Evolutionary conservation across 2,797 vertebrate species (phyloP).

Genomic region (Dendrocincla tyrannina): DNA sequence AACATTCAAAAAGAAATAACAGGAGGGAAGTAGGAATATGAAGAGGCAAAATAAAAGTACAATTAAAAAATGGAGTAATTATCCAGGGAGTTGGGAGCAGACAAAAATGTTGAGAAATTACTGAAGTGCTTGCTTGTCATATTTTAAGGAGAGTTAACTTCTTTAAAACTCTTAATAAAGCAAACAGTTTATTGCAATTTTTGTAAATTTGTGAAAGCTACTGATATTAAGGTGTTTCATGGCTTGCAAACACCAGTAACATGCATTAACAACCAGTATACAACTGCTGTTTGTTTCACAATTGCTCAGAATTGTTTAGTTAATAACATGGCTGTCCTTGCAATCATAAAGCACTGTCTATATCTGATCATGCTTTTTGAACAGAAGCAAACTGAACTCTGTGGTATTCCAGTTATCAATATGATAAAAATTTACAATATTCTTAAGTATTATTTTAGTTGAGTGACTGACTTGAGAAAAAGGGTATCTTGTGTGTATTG

Average conservation of each 20-base stretch:
- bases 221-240: not conserved
- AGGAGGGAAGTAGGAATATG: not conserved
- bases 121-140: not conserved
- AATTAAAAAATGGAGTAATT: not conserved
- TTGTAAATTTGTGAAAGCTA: not conserved
- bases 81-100: not conserved
- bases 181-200: not conserved
- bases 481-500: too few relatives aligned
- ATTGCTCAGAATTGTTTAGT: not conserved
- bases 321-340: not conserved
- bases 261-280: not conserved
- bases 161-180: not conserved
- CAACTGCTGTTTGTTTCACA: not conserved
- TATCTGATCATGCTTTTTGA: not conserved
- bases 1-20: not conserved
- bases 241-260: not conserved
- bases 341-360: not conserved
- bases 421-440: not conserved
- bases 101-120: not conserved
- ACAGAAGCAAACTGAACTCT: not conserved
- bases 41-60: not conserved
- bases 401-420: not conserved
- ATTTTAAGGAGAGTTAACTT: not conserved
- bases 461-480: not conserved
- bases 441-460: not conserved